phyloP scores from a whole-genome alignment of 2,113 vertebrate species.

The Pitta sordida region DNA sequence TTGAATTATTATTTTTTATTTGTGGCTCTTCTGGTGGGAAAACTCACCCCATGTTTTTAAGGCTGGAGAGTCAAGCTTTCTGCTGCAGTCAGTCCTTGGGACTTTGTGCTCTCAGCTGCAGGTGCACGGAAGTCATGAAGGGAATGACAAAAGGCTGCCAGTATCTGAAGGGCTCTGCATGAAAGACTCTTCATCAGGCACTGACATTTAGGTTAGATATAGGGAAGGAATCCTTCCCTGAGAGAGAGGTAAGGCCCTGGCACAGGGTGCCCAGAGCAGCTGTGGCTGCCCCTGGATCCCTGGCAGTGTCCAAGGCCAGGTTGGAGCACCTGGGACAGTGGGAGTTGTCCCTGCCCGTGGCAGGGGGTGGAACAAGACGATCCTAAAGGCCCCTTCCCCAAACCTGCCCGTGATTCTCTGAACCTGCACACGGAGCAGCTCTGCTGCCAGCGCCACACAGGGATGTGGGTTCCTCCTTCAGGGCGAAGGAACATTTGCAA shows the following conservation, averaged over 20 bases:
- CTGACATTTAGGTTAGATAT: not conserved
- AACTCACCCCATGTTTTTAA: not conserved
- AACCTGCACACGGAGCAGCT: not conserved
- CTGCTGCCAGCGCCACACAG: not conserved
- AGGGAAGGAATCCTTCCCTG: not conserved
- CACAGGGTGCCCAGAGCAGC: not conserved
- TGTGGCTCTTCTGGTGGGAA: not conserved
- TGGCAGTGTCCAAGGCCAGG: not conserved
- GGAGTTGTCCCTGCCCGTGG: not conserved
- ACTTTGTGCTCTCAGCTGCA: not conserved
- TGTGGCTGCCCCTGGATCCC: not conserved
- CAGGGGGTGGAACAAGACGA: not conserved
- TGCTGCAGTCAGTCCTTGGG: not conserved
- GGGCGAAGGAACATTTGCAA: not conserved
- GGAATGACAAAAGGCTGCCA: not conserved
- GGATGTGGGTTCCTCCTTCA: not conserved
- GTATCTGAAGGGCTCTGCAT: not conserved
- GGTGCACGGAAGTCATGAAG: not conserved
- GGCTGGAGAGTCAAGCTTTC: not conserved
- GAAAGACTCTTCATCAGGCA: not conserved
- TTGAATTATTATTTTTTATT: not conserved
- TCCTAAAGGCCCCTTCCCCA: not conserved
- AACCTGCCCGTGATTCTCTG: not conserved
- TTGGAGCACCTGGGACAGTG: accelerated
- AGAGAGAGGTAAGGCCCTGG: not conserved